Percentiles rank a stretch among this genome's conserved stretches.
Evolutionary conservation across 30 jellyfish, hydroid and myxozoan genomes (phyloP).

Genomic region (Pelagia noctiluca): DNA sequence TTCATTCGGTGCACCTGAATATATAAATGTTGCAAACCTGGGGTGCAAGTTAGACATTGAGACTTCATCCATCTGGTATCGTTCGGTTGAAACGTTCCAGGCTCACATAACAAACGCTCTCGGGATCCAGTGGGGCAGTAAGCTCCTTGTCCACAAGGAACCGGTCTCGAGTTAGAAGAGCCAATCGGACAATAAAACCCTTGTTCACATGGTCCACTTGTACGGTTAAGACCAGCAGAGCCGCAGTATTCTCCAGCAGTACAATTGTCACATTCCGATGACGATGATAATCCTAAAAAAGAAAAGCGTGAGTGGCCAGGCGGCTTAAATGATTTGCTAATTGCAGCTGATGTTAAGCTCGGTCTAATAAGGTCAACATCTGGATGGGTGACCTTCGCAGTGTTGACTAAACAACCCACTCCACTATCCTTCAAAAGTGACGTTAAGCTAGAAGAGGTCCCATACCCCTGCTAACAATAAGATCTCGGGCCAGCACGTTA

Average conservation of each 20-base stretch:
- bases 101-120: slow-evolving; percentile 73
- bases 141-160: slow-evolving; percentile 85
- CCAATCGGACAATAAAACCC: slow-evolving; percentile 95
- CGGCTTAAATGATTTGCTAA: no score
- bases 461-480: no score
- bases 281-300: slow-evolving; percentile 63
- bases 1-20: no score
- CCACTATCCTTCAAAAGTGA: no score
- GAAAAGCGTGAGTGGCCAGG: no score
- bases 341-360: no score
- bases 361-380: no score
- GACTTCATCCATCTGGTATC: slow-evolving; percentile 55
- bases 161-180: slow-evolving; percentile 79
- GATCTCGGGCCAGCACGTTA: no score
- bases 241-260: slow-evolving; percentile 93
- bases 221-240: slow-evolving; percentile 77
- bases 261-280: slow-evolving; percentile 80
- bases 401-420: no score
- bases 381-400: no score
- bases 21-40: slow-evolving; percentile 66
- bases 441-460: no score
- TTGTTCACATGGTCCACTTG: slow-evolving; percentile 85
- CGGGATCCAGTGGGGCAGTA: slow-evolving; percentile 91
- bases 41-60: slow-evolving; percentile 90
- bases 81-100: slow-evolving; percentile 96